Percentiles rank a stretch among this genome's conserved stretches.
Evolutionary conservation across 2,797 vertebrate species (phyloP).

Genomic region (Ceryle rudis): DNA sequence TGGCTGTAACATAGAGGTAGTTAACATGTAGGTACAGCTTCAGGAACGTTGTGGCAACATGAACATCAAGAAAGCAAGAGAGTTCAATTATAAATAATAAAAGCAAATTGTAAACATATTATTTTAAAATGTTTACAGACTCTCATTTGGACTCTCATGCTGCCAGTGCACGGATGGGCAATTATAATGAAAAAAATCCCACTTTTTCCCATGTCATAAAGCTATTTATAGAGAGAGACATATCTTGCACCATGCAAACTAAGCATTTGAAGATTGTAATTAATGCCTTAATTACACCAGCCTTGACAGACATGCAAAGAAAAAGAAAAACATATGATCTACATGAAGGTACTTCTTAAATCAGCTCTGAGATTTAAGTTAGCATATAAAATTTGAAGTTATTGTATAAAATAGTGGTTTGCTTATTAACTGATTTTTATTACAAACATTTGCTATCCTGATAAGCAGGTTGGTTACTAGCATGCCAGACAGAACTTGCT

Average conservation of each 20-base stretch:
- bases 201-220: background rate
- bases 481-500: background rate
- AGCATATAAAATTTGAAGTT: background rate
- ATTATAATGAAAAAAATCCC: background rate
- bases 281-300: background rate
- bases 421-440: background rate
- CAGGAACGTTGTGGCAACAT: background rate
- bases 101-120: background rate
- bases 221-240: background rate
- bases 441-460: background rate
- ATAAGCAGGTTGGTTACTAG: background rate
- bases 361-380: background rate
- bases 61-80: background rate
- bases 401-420: background rate
- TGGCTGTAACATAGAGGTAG: fast-evolving
- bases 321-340: background rate
- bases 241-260: background rate
- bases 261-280: background rate
- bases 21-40: background rate
- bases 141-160: background rate
- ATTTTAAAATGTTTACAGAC: background rate
- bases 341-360: background rate
- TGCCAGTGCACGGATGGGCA: background rate
- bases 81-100: background rate
- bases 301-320: background rate